Percentiles rank a stretch among this genome's conserved stretches.
These are phyloP conservation scores for Sebastes umbrosus DNA, from an alignment of 2,797 vertebrate species.

Conservation along the genomic window DNA sequence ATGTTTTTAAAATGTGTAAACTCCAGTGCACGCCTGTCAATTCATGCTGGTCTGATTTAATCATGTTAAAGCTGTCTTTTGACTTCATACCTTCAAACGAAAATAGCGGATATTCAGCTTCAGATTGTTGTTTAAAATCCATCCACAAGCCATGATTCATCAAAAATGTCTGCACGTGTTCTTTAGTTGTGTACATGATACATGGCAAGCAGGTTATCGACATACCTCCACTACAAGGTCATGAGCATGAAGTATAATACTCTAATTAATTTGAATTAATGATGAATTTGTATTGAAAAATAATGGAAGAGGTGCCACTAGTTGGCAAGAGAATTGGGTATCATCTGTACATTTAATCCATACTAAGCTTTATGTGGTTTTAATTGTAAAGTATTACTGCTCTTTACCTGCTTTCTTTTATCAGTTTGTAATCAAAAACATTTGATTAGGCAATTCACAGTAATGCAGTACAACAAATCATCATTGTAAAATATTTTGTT, in stretches of 20 bases:
- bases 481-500: slow-evolving; percentile 49
- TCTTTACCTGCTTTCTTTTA: slow-evolving; percentile 43
- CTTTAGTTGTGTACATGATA: slow-evolving; percentile 36
- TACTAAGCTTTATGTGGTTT: slow-evolving; percentile 61
- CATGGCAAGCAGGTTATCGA: slow-evolving; percentile 19
- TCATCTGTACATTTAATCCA: slow-evolving; percentile 64
- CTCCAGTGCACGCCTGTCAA: slow-evolving; percentile 13
- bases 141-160: slow-evolving; percentile 14
- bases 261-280: slow-evolving; percentile 23
- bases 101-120: slow-evolving; percentile 19
- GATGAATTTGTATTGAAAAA: slow-evolving; percentile 30
- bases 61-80: slow-evolving; percentile 36
- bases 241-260: slow-evolving; percentile 41
- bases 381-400: slow-evolving; percentile 62
- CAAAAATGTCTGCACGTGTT: slow-evolving; percentile 40
- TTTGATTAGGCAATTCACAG: slow-evolving; percentile 43
- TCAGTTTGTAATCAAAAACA: slow-evolving; percentile 16
- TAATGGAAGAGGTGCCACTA: slow-evolving; percentile 14
- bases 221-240: slow-evolving; percentile 46
- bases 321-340: slow-evolving; percentile 26
- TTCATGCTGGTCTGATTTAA: slow-evolving; percentile 36
- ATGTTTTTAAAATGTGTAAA: slow-evolving; percentile 31
- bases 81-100: slow-evolving; percentile 1
- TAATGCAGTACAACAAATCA: slow-evolving; percentile 65
- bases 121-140: slow-evolving; percentile 34